Percentiles rank a stretch among this genome's conserved stretches.
Conservation (phyloP, 2,113 vertebrate genomes). For the Lucifuga dentata region DNA sequence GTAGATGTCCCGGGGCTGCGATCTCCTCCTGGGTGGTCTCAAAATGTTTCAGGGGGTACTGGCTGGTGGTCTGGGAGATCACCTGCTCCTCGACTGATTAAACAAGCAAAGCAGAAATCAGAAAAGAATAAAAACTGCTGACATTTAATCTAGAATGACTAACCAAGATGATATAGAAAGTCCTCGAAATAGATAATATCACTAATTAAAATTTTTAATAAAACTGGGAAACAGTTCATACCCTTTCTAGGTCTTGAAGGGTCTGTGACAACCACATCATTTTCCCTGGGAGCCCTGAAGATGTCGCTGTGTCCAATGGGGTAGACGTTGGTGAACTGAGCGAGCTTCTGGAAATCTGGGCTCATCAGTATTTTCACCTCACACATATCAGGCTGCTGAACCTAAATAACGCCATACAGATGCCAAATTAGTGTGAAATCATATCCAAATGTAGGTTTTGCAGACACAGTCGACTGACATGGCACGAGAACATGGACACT, state of each 20-base stretch:
- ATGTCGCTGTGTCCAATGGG: conserved; percentile 90
- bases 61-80: conserved; percentile 91
- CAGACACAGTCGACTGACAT: too few relatives aligned
- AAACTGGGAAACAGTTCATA: conserved; percentile 49
- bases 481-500: too few relatives aligned
- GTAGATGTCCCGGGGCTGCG: conserved; percentile 90
- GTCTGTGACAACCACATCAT: conserved; percentile 87
- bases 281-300: conserved; percentile 86
- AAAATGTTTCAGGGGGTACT: conserved; percentile 86
- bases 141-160: too few relatives aligned
- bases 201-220: too few relatives aligned
- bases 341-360: conserved; percentile 84
- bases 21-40: conserved; percentile 93
- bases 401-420: conserved; percentile 78
- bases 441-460: too few relatives aligned
- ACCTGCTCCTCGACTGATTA: conserved; percentile 78
- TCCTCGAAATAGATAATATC: too few relatives aligned
- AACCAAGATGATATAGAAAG: too few relatives aligned
- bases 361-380: conserved; percentile 92
- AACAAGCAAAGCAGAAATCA: background rate
- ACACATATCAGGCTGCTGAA: conserved; percentile 90
- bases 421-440: conserved; percentile 5
- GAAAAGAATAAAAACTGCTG: background rate
- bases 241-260: conserved; percentile 86
- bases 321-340: conserved; percentile 86